Evolutionary conservation across 1,140 invertebrate species (phyloP).

Genomic region (Contarinia nasturtii): DNA sequence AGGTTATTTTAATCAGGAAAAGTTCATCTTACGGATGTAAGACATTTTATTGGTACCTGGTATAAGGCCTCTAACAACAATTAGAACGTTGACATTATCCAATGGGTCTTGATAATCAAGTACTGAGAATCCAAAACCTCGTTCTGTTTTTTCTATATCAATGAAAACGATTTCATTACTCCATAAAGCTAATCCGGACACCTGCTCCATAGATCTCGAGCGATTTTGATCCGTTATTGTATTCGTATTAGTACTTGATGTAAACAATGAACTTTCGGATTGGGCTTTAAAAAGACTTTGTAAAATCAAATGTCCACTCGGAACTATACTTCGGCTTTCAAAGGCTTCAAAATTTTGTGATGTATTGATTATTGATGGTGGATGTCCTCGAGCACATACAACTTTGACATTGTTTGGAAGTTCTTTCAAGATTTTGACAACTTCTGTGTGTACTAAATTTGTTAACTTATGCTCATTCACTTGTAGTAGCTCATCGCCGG

Average conservation of each 20-base stretch:
- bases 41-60: too few relatives aligned
- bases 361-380: constrained; percentile 46
- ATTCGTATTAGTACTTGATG: constrained; percentile 41
- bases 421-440: constrained; percentile 76
- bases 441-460: constrained; percentile 73
- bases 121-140: constrained; percentile 87
- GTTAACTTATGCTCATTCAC: constrained; percentile 75
- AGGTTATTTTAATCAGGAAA: too few relatives aligned
- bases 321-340: constrained; percentile 54
- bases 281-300: constrained; percentile 58
- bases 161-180: constrained; percentile 71
- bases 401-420: constrained; percentile 65
- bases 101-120: constrained; percentile 85
- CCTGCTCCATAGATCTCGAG: constrained; percentile 72
- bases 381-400: constrained; percentile 53
- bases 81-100: constrained; percentile 75
- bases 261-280: constrained; percentile 66
- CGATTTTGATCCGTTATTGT: constrained; percentile 42
- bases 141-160: constrained; percentile 69
- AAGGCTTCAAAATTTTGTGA: constrained; percentile 57
- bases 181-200: constrained; percentile 85
- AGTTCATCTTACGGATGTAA: too few relatives aligned
- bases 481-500: constrained; percentile 79
- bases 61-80: constrained; percentile 83
- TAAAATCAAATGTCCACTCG: constrained; percentile 49